Percentiles rank a stretch among this genome's conserved stretches.
Conservation (phyloP, 2,797 vertebrate genomes). For the Crenuchus spilurus region DNA sequence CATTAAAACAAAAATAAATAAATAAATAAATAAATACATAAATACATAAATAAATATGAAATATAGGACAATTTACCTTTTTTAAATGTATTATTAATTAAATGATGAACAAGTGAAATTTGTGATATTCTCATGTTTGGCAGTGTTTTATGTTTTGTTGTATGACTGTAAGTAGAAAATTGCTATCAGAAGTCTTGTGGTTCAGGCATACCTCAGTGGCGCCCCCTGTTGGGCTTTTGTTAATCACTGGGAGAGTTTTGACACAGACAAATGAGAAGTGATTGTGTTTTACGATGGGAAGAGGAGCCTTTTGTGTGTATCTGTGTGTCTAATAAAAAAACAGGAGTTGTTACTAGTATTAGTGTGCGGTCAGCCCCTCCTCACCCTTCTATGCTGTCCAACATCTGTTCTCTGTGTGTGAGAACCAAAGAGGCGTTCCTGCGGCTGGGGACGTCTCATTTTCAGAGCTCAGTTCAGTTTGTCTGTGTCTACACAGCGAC, state of each 20-base stretch:
- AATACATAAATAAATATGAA: no score
- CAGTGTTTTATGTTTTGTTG: no score
- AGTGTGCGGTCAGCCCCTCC: conserved; percentile 41
- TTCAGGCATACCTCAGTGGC: neutral
- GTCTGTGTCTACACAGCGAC: no score
- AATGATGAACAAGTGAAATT: no score
- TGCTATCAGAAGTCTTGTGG: neutral
- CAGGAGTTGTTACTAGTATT: conserved; percentile 56
- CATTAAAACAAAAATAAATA: no score
- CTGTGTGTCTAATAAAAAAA: conserved; percentile 66
- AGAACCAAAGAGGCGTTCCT: conserved; percentile 58
- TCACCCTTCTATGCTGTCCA: conserved; percentile 62
- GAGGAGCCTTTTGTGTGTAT: conserved; percentile 45
- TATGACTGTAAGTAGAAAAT: neutral
- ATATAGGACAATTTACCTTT: no score
- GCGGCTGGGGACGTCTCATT: conserved; percentile 54
- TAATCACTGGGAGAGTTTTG: neutral
- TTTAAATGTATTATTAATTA: no score
- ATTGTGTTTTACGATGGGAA: conserved; percentile 51
- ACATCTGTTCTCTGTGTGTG: conserved; percentile 71
- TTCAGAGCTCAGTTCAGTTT: no score
- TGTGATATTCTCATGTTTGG: no score
- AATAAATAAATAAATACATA: no score
- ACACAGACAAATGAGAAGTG: conserved; percentile 3
- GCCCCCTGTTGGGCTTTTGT: neutral